Conservation (phyloP, 1,140 invertebrate genomes). For the Cecropterus lyciades region DNA sequence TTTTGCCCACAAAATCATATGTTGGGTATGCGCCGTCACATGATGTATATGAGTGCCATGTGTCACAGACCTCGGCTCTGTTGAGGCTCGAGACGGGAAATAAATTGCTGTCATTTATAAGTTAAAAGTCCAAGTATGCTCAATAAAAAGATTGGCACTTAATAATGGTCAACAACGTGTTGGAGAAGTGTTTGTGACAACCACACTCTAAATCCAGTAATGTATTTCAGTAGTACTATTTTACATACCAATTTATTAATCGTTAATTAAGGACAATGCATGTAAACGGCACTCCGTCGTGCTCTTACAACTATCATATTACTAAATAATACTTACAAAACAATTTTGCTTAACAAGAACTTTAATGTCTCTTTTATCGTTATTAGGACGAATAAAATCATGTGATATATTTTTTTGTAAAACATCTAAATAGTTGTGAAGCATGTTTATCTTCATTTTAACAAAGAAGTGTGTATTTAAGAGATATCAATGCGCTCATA, state of each 20-base stretch:
- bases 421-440: too few species aligned
- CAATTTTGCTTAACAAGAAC: too few species aligned
- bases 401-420: too few species aligned
- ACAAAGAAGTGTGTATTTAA: too few species aligned
- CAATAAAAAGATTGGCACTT: constrained; percentile 53
- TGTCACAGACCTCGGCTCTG: constrained; percentile 50
- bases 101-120: constrained; percentile 66
- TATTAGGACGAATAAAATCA: too few species aligned
- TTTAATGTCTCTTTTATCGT: too few species aligned
- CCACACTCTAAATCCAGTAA: neutral
- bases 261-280: too few species aligned
- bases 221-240: neutral
- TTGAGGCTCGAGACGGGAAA: constrained; percentile 47
- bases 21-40: constrained; percentile 20
- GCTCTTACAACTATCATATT: too few species aligned
- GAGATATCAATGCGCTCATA: neutral
- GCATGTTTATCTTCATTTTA: too few species aligned
- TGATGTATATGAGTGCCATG: constrained; percentile 45
- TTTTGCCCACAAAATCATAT: constrained; percentile 43
- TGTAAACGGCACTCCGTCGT: too few species aligned
- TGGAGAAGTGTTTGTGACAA: neutral
- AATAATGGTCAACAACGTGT: constrained; percentile 18
- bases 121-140: constrained; percentile 48
- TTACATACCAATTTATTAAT: too few species aligned
- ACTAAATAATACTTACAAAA: too few species aligned